phyloP scores from a whole-genome alignment of 64 coral and sea anemone species.

The Catalaphyllia jardinei region DNA sequence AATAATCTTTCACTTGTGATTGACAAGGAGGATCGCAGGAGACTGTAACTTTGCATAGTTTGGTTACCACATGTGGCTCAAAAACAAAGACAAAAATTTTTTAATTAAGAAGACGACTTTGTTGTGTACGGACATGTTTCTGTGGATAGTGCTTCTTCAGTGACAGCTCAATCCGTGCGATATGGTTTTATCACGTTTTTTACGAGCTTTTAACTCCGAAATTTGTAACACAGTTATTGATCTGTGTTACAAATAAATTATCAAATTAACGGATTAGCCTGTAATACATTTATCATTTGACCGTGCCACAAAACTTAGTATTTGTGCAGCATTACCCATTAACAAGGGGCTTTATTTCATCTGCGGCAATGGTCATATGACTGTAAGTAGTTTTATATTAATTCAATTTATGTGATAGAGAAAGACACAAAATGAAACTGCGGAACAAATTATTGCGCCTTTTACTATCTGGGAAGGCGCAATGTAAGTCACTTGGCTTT shows the following conservation, averaged over 20 bases:
- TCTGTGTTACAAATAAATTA: not conserved
- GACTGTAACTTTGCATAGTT: not conserved
- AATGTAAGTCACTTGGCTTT: too few species aligned
- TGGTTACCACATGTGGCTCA: constrained; percentile 10
- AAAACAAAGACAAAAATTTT: not conserved
- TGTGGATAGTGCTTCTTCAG: not conserved
- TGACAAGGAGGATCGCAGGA: not conserved
- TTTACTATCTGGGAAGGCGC: too few species aligned
- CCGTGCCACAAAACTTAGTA: not conserved
- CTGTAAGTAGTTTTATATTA: too few species aligned
- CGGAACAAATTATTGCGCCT: too few species aligned
- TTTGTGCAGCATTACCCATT: not conserved
- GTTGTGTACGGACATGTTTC: not conserved
- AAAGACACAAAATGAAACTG: too few species aligned
- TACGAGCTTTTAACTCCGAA: not conserved
- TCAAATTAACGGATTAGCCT: constrained; percentile 12
- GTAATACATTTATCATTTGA: not conserved
- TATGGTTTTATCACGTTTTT: not conserved
- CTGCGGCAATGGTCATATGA: too few species aligned
- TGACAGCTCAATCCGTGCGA: not conserved
- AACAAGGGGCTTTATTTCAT: not conserved
- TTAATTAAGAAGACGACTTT: not conserved
- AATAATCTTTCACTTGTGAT: not conserved
- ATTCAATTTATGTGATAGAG: too few species aligned
- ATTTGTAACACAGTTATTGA: not conserved